These are phyloP conservation scores for Scyliorhinus canicula DNA, from an alignment of 2,797 vertebrate species.

Conservation along the genomic window DNA sequence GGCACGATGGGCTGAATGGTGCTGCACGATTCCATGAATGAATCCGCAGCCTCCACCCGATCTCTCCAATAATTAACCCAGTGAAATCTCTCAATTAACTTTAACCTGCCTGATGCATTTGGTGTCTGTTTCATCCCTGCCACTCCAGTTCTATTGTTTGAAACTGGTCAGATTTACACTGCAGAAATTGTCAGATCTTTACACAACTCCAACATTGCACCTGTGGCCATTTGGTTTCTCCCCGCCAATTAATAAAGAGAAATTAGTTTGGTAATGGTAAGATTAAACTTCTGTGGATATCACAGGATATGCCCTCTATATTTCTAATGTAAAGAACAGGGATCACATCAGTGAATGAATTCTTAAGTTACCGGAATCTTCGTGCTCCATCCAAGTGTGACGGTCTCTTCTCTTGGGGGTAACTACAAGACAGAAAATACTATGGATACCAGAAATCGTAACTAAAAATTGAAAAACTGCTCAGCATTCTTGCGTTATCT, in stretches of 20 bases:
- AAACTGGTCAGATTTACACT: neutral
- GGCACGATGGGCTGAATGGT: neutral
- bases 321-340: neutral
- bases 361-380: conserved; percentile 72
- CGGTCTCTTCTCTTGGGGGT: conserved; percentile 86
- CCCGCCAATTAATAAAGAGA: neutral
- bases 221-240: neutral
- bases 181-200: neutral
- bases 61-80: neutral
- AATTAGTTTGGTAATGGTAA: neutral
- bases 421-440: conserved; percentile 63
- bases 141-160: neutral
- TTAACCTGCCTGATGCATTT: neutral
- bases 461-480: neutral
- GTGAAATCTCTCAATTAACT: neutral
- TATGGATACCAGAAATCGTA: neutral
- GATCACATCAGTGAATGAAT: neutral
- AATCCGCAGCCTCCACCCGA: neutral
- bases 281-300: neutral
- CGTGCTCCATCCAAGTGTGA: conserved; percentile 80
- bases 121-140: neutral
- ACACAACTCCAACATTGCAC: neutral
- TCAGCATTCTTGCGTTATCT: neutral
- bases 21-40: neutral
- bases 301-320: neutral